Conservation (phyloP, 2,888 invertebrate species). For the Cylindroiulus punctatus region DNA sequence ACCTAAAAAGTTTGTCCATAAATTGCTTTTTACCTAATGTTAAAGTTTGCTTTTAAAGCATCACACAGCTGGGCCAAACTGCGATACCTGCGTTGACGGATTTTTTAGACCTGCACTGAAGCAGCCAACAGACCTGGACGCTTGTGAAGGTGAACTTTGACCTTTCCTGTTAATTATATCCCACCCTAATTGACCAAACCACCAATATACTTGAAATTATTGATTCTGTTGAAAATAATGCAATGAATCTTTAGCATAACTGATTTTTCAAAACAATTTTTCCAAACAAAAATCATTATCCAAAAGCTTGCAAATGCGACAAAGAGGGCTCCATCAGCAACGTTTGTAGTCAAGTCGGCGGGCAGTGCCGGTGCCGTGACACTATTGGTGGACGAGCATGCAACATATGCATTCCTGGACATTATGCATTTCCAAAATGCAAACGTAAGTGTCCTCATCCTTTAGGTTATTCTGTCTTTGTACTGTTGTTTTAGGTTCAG, state of each 20-base stretch:
- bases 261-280: no score
- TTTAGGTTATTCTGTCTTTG: no score
- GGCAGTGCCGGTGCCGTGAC: background rate
- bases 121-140: background rate
- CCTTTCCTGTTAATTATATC: background rate
- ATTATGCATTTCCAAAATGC: conserved; percentile 17
- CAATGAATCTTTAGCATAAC: no score
- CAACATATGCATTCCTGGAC: background rate
- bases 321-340: background rate
- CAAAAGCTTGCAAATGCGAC: background rate
- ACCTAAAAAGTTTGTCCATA: background rate
- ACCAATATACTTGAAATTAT: no score
- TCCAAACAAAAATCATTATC: background rate
- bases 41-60: background rate
- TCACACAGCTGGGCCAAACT: background rate
- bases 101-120: background rate
- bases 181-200: no score
- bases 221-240: no score
- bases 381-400: background rate
- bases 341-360: background rate
- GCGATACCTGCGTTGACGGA: background rate
- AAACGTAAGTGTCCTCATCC: conserved; percentile 8
- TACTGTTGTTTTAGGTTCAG: no score
- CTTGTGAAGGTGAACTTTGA: background rate
- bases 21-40: background rate